Percentiles rank a stretch among this genome's conserved stretches.
Conservation (phyloP, 2,113 vertebrate species). For the Xiphophorus couchianus region DNA sequence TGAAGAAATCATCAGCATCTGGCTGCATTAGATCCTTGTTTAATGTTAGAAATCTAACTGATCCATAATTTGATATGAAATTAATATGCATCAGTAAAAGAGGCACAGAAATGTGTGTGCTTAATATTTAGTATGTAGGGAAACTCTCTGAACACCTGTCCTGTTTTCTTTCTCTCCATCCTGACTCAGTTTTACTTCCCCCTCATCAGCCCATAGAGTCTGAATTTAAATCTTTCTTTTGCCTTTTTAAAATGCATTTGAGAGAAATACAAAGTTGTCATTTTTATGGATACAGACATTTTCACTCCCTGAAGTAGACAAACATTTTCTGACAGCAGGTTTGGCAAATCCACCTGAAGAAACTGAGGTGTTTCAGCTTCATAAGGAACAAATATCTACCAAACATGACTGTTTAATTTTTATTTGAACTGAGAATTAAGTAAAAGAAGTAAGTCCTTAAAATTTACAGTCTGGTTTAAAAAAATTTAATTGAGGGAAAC, state of each 20-base stretch:
- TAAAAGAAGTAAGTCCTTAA: neutral
- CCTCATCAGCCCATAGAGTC: no score
- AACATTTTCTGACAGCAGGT: no score
- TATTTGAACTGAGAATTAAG: neutral
- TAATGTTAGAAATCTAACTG: no score
- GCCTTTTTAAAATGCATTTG: neutral
- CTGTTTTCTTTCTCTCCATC: neutral
- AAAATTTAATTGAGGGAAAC: no score
- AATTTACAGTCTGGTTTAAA: neutral
- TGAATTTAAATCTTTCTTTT: neutral
- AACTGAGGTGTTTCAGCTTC: neutral
- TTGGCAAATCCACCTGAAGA: neutral
- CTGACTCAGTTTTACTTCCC: no score
- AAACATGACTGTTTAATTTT: no score
- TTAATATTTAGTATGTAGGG: no score
- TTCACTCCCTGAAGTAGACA: neutral
- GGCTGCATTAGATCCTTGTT: no score
- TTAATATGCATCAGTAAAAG: neutral
- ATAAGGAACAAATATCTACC: neutral
- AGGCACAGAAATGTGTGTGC: neutral
- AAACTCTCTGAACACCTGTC: neutral
- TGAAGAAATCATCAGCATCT: no score
- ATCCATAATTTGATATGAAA: neutral
- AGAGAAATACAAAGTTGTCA: neutral
- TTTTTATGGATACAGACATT: neutral